phyloP scores from a whole-genome alignment of 2,888 invertebrate species.

The Rhagonycha fulva region DNA sequence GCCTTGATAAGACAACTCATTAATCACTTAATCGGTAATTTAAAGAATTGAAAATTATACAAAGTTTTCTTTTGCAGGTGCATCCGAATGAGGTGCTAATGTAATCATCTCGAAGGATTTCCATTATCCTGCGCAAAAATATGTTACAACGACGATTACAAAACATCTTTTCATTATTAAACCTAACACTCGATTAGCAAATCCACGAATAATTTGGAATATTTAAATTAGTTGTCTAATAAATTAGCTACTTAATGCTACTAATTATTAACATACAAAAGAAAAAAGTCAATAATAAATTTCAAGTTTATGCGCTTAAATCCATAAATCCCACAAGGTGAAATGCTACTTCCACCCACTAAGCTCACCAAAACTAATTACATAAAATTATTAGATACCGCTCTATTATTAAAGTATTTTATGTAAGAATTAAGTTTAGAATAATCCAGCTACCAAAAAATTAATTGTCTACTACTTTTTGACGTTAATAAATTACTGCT shows the following conservation, averaged over 20 bases:
- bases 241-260: background rate
- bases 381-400: background rate
- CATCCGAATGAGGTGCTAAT: no score
- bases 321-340: background rate
- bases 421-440: background rate
- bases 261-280: background rate
- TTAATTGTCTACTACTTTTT: background rate
- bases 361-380: background rate
- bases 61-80: no score
- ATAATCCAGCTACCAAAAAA: background rate
- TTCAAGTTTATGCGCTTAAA: background rate
- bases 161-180: background rate
- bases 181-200: background rate
- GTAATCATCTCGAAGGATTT: no score
- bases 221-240: background rate
- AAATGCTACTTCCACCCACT: background rate
- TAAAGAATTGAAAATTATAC: background rate
- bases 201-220: background rate
- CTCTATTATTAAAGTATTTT: background rate
- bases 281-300: background rate
- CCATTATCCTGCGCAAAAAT: no score
- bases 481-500: slow-evolving; percentile 1
- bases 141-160: background rate
- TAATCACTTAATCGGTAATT: background rate
- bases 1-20: background rate